Base-by-base conservation (phyloP, 1,140 invertebrate species). In the Drosophila fuyamai region DNA sequence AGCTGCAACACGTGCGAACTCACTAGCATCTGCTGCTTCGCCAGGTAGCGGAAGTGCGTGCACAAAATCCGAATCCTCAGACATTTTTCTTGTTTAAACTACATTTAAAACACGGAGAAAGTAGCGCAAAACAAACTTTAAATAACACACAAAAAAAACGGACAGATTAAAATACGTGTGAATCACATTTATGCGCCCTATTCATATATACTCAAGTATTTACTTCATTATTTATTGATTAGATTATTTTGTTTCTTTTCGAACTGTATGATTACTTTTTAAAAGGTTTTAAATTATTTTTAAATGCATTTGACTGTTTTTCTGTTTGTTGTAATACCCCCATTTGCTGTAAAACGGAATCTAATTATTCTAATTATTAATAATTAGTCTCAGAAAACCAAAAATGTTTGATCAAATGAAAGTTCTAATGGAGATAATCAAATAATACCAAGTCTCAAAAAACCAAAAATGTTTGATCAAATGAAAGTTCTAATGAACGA, bases 1-100 rank as follows among this genome's bases (percentile, higher is more conserved):
- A 61, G 95, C 95, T 27, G 95, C 95, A 27, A 96, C 95, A 3
- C 91, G 95, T 53, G 95, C 95, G 4, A 96, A 95, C 88, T 96
- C 95, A 40, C 93, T 95, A 29, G 95, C 95, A 4, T 95, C 95
- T 50, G 95, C 95, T 3, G 95, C 95, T 36, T 96, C 95, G 35
- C 95, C 95, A 3, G 65, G 65, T 29, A 95, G 95, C 53, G 95
- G 95, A 67, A 95, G 95, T 91, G 95, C 95, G 46, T 96, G 95
- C 90, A 94, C 95, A 9, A 95, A 95, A 88, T 93, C 94, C 14
- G 95, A 95, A 81, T 93, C 94, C 71, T 92, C 92, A 10, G 92
- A 92, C 14, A 91, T 92, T 59, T 92, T 92, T 73, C 78, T 92
- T 32, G 90, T 91, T 44, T 92, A 92, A 86, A 38, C 8, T 12